Evolutionary conservation across 2,113 vertebrate species (phyloP).

Genomic region (mouse (Mus musculus)): DNA sequence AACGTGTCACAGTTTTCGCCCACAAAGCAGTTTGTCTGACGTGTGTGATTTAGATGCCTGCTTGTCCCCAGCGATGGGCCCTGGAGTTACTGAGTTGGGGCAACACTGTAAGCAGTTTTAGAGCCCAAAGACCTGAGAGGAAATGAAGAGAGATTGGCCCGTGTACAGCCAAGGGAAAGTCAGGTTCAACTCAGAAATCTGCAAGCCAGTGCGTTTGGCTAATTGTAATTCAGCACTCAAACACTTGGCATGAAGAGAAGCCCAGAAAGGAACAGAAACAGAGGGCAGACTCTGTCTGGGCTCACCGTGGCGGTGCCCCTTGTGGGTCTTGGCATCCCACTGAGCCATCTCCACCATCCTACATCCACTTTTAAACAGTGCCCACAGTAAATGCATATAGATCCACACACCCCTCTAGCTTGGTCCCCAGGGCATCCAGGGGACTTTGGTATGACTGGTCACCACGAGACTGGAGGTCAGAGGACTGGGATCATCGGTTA

Average conservation of each 20-base stretch:
- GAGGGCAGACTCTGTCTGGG: neutral
- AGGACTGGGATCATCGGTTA: neutral
- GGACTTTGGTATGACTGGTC: neutral
- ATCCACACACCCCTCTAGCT: neutral
- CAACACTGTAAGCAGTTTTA: conserved; percentile 1
- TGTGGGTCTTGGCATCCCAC: neutral
- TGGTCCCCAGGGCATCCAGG: neutral
- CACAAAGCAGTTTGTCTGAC: neutral
- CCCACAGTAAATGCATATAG: neutral
- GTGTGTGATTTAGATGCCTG: conserved; percentile 12
- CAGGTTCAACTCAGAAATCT: conserved; percentile 31
- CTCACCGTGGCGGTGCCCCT: neutral
- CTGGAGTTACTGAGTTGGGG: conserved; percentile 38
- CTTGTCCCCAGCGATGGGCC: neutral
- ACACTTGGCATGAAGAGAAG: conserved; percentile 49
- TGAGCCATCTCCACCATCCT: neutral
- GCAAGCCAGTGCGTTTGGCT: neutral
- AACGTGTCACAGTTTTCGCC: neutral
- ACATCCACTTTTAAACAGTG: neutral
- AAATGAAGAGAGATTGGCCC: conserved; percentile 47
- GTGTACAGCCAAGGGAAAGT: neutral
- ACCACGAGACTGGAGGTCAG: neutral
- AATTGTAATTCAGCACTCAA: conserved; percentile 60
- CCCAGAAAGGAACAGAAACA: neutral
- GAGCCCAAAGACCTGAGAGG: conserved; percentile 38